These are phyloP conservation scores for Lanistes nyassanus DNA, from an alignment of 1,140 invertebrate genomes.

Conservation along the genomic window DNA sequence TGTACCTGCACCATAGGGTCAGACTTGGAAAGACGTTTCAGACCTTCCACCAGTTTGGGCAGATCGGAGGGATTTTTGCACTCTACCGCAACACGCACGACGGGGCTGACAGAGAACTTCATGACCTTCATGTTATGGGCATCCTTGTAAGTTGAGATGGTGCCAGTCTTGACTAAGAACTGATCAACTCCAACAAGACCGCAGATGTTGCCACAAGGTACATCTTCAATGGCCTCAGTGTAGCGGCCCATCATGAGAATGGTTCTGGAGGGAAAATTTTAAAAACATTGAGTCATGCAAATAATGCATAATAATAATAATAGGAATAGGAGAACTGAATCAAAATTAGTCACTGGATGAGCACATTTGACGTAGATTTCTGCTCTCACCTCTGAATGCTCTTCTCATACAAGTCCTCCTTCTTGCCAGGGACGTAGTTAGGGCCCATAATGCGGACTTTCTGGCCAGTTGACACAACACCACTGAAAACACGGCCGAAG, in stretches of 20 bases:
- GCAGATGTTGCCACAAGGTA: conserved; percentile 99
- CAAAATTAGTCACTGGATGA: too few species aligned
- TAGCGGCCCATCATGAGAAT: conserved; percentile 99
- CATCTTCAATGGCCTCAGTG: conserved; percentile 99
- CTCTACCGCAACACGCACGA: conserved; percentile 99
- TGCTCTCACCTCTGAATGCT: conserved; percentile 83
- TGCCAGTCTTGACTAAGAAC: conserved; percentile 99
- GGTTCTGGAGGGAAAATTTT: conserved; percentile 74
- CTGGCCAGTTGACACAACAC: conserved; percentile 90
- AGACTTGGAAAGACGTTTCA: conserved; percentile 98
- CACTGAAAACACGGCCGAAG: conserved; percentile 99
- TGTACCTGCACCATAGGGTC: conserved; percentile 95
- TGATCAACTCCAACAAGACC: conserved; percentile 99
- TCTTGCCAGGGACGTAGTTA: conserved; percentile 97
- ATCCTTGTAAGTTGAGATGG: conserved; percentile 98
- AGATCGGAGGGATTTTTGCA: conserved; percentile 99
- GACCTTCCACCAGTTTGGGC: conserved; percentile 97
- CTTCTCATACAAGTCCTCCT: conserved; percentile 99
- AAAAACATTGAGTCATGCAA: background rate
- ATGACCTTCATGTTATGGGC: conserved; percentile 95
- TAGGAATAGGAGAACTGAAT: too few species aligned
- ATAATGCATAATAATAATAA: too few species aligned
- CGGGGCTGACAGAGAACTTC: conserved; percentile 97
- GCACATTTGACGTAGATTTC: too few species aligned
- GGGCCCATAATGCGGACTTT: conserved; percentile 87